Conservation (phyloP, 2,888 invertebrate genomes). For the Girardia tigrina region DNA sequence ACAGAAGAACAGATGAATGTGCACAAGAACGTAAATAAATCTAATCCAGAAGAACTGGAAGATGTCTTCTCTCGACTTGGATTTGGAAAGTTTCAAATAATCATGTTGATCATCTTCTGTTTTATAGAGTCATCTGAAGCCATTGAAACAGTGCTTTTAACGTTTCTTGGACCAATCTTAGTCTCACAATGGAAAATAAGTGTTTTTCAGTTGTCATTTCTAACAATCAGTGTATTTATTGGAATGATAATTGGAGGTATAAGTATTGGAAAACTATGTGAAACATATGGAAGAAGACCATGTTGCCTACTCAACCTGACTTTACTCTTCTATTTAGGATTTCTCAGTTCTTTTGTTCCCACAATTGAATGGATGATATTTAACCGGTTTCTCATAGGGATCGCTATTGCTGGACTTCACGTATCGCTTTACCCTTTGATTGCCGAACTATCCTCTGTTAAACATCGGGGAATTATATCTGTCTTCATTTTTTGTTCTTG, state of each 20-base stretch:
- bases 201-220: slow-evolving; percentile 44
- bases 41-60: neutral
- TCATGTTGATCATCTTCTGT: slow-evolving; percentile 31
- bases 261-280: slow-evolving; percentile 44
- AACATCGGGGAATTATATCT: slow-evolving; percentile 25
- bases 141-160: slow-evolving; percentile 47
- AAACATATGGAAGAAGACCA: slow-evolving; percentile 44
- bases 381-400: slow-evolving; percentile 45
- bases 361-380: slow-evolving; percentile 45
- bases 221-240: slow-evolving; percentile 46
- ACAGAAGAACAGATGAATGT: too few species aligned
- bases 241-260: slow-evolving; percentile 48
- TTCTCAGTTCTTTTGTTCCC: slow-evolving; percentile 41
- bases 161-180: slow-evolving; percentile 46
- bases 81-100: slow-evolving; percentile 36
- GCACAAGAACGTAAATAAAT: too few species aligned
- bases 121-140: slow-evolving; percentile 45
- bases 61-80: slow-evolving; percentile 34
- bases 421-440: slow-evolving; percentile 43
- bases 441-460: slow-evolving; percentile 44
- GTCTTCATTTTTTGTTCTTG: slow-evolving; percentile 45
- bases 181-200: slow-evolving; percentile 46
- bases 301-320: neutral
- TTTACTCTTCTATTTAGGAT: slow-evolving; percentile 35
- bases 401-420: slow-evolving; percentile 42